A percentile compares a stretch with the other conserved stretches of the same genome.
Conservation (phyloP, 1,140 invertebrate genomes). For the Ruditapes philippinarum region DNA sequence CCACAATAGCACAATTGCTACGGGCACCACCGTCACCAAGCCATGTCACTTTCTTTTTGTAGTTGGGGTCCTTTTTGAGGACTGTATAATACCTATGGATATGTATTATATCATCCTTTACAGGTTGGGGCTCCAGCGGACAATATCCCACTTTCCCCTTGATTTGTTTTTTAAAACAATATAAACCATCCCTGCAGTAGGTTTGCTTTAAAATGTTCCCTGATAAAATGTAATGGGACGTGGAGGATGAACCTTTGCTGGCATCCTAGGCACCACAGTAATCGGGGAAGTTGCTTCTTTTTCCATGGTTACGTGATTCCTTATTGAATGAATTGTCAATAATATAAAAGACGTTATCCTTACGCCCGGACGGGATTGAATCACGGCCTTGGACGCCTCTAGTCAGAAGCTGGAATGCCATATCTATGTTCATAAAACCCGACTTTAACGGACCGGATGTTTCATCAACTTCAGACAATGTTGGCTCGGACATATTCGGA, state of each 20-base stretch:
- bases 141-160: background rate
- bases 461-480: too few species aligned
- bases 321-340: constrained; percentile 14
- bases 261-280: too few species aligned
- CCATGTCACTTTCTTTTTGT: too few species aligned
- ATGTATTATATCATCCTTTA: background rate
- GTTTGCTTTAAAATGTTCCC: background rate
- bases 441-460: background rate
- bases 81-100: constrained; percentile 23
- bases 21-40: background rate
- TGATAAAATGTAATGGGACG: background rate
- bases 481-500: too few species aligned
- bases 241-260: constrained; percentile 6
- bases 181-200: too few species aligned
- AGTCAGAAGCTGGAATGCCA: background rate
- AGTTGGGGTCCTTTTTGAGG: background rate
- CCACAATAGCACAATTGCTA: constrained; percentile 19
- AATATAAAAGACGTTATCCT: constrained; percentile 32
- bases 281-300: constrained; percentile 22
- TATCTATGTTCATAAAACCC: background rate
- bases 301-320: background rate
- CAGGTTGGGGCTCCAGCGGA: constrained; percentile 34
- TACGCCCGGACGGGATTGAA: background rate
- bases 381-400: background rate
- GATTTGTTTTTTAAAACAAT: background rate